Base-by-base conservation (phyloP, 2,888 invertebrate genomes). In the Mystacides longicornis region DNA sequence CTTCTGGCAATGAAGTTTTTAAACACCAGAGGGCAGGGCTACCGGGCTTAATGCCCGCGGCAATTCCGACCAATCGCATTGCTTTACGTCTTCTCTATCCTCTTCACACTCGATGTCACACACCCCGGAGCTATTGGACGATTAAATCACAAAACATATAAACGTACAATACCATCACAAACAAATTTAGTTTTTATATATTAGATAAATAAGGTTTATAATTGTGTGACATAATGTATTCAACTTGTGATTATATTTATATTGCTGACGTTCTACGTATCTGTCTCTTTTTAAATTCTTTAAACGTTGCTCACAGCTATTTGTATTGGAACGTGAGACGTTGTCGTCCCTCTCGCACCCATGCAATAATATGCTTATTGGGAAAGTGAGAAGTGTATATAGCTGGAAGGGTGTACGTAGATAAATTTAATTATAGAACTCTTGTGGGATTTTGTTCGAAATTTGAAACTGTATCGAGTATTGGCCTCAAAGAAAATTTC, bases 41-140 rank as follows among this genome's bases (percentile, higher is more conserved):
- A 77, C 77, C 71, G 77, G 57, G 52, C 54, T 52, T 48, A 75
- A 74, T 70, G 76, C 77, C 76, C 74, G 75, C 74, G 76, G 77
- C 76, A 46, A 75, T 76, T 74, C 75, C 76, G 75, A 77, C 77
- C 77, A 77, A 77, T 77, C 77, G 76, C 75, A 75, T 75, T 75
- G 76, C 77, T 77, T 69, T 69, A 71, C n/a, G 77, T 76, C 76
- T 72, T 73, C 64, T 20, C 66, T 63, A 63, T 74, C 74, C 64
- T 67, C 59, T 63, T 73, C 66, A 58, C 66, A 63, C 70, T 37
- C 64, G 61, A 47, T 48, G 56, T 49, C 56, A 31, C 52, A 43
- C 49, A 50, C 54, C 54, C 49, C 42, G 45, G 52, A 45, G 56
- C 59, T 45, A 48, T 47, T 23, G 31, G 20, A 42, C 18, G n/a